Percentiles rank a stretch among this genome's conserved stretches.
These are phyloP conservation scores for Pitta sordida DNA, from an alignment of 2,113 vertebrate species.

Conservation along the genomic window DNA sequence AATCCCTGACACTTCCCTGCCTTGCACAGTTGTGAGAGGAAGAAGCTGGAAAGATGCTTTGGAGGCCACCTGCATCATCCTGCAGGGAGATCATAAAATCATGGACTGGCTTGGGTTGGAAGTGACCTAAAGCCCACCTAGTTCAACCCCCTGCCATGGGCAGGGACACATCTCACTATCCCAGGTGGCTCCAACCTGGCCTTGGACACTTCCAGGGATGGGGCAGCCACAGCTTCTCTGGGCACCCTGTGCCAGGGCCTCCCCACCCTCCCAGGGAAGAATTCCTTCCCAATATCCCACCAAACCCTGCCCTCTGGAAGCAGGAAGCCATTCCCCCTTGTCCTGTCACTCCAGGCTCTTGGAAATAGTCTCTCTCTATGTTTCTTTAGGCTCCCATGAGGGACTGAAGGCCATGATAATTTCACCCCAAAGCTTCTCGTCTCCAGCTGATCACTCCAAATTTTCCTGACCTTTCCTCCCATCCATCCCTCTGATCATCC, in stretches of 20 bases:
- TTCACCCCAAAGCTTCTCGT: not conserved
- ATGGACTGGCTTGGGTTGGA: not conserved
- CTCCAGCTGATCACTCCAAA: not conserved
- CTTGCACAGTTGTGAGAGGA: not conserved
- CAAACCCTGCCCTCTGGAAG: not conserved
- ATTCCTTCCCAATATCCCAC: not conserved
- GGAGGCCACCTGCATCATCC: not conserved
- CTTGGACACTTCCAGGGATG: not conserved
- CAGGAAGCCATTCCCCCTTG: not conserved
- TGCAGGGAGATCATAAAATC: not conserved
- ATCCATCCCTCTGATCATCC: not conserved
- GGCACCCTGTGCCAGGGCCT: not conserved
- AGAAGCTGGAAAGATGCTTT: not conserved
- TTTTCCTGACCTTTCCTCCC: not conserved
- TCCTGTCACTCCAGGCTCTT: not conserved
- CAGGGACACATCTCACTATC: not conserved
- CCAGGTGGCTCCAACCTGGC: not conserved
- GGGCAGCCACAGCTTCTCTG: not conserved
- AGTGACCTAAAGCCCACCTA: not conserved
- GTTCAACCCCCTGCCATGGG: not conserved
- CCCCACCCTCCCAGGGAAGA: rapidly evolving
- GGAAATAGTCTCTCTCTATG: not conserved
- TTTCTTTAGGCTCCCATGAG: not conserved
- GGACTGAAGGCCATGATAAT: not conserved
- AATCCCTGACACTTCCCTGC: not conserved